A percentile compares a stretch with the other conserved stretches of the same genome.
Conservation (phyloP, 1,140 invertebrate species). For the Lepidostoma basale region DNA sequence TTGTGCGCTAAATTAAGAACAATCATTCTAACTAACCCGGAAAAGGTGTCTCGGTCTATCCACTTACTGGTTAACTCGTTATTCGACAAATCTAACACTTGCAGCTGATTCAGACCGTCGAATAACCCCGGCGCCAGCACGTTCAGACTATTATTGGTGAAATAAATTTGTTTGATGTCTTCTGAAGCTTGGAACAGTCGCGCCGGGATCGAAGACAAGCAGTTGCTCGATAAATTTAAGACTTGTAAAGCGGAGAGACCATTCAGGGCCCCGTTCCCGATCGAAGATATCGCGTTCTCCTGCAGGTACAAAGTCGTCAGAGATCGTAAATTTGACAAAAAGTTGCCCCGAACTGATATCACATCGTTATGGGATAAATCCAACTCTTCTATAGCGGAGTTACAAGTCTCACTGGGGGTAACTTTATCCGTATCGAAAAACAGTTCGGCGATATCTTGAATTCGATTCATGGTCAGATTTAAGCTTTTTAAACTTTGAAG, state of each 20-base stretch:
- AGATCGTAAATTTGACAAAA: conserved; percentile 70
- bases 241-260: conserved; percentile 70
- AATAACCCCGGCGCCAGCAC: conserved; percentile 78
- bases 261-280: conserved; percentile 74
- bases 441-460: conserved; percentile 75
- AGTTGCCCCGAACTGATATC: conserved; percentile 69
- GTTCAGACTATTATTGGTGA: conserved; percentile 81
- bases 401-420: conserved; percentile 64
- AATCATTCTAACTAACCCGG: conserved; percentile 72
- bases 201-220: conserved; percentile 73
- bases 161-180: conserved; percentile 72
- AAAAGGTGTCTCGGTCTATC: conserved; percentile 80
- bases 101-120: conserved; percentile 75
- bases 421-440: conserved; percentile 68
- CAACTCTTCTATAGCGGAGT: conserved; percentile 68
- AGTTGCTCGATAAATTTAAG: conserved; percentile 80
- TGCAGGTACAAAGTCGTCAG: conserved; percentile 71
- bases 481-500: conserved; percentile 70
- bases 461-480: conserved; percentile 79
- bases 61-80: conserved; percentile 81
- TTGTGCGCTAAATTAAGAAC: conserved; percentile 80
- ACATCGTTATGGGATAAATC: conserved; percentile 80
- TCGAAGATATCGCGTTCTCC: conserved; percentile 74
- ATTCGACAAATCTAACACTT: conserved; percentile 75
- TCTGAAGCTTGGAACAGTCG: conserved; percentile 73